These are phyloP conservation scores for Mustelus asterias DNA, from an alignment of 2,113 vertebrate genomes.

Conservation along the genomic window DNA sequence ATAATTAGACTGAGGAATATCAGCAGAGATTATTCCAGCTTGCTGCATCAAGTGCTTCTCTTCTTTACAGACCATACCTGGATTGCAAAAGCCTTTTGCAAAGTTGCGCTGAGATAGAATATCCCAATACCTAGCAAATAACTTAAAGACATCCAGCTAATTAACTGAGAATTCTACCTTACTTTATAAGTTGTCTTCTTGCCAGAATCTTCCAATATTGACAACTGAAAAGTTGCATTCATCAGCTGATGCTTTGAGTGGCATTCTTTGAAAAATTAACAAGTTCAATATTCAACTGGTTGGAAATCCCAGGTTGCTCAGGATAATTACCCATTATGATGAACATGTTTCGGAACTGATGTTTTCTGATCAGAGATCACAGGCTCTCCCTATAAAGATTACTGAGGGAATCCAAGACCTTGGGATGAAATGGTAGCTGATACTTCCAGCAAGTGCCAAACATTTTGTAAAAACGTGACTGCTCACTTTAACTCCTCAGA, in stretches of 20 bases:
- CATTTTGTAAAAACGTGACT: background rate
- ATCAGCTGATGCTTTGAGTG: background rate
- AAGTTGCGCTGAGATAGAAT: background rate
- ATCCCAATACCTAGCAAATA: background rate
- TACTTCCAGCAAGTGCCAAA: background rate
- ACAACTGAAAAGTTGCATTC: background rate
- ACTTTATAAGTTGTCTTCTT: background rate
- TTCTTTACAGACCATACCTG: background rate
- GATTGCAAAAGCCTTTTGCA: background rate
- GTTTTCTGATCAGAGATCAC: background rate
- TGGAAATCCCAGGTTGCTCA: background rate
- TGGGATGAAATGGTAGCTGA: background rate
- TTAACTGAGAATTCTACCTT: background rate
- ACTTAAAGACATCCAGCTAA: background rate
- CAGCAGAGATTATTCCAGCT: background rate
- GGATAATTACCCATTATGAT: background rate
- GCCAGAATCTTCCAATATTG: background rate
- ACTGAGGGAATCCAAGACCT: background rate
- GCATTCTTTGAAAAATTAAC: background rate
- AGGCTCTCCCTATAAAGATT: background rate
- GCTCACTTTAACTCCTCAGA: background rate
- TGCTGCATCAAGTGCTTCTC: background rate
- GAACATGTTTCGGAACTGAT: background rate
- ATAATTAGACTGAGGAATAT: background rate
- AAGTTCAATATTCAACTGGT: background rate